These are phyloP conservation scores for Onthophagus sagittarius DNA, from an alignment of 2,888 invertebrate genomes.

Conservation along the genomic window DNA sequence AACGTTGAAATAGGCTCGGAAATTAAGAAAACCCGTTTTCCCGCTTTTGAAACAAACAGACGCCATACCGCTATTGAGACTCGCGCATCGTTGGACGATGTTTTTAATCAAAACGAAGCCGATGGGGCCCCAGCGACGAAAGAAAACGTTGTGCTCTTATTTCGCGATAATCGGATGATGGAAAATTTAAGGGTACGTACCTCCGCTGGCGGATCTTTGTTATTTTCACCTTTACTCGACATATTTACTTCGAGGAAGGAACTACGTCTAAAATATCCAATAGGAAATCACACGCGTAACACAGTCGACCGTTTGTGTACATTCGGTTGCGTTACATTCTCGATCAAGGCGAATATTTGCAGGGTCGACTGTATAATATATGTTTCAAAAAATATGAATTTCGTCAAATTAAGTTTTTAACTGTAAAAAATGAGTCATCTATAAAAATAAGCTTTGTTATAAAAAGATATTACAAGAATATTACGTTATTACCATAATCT, in stretches of 20 bases:
- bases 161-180: background rate
- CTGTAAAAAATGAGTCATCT: too few relatives aligned
- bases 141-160: background rate
- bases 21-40: conserved; percentile 34
- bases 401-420: background rate
- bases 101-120: conserved; percentile 31
- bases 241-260: conserved; percentile 41
- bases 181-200: conserved; percentile 33
- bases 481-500: too few relatives aligned
- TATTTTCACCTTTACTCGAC: conserved; percentile 49
- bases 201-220: conserved; percentile 45
- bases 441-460: too few relatives aligned
- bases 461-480: too few relatives aligned
- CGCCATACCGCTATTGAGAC: conserved; percentile 44
- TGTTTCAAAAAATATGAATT: background rate
- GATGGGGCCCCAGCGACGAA: background rate
- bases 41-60: conserved; percentile 48
- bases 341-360: background rate
- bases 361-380: conserved; percentile 16
- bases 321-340: conserved; percentile 14
- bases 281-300: conserved; percentile 45
- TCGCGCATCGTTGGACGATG: conserved; percentile 40
- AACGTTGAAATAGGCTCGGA: background rate
- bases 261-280: conserved; percentile 48
- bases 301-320: conserved; percentile 32